Conservation (phyloP, 2,888 invertebrate species). For the Hofmannophila pseudospretella region DNA sequence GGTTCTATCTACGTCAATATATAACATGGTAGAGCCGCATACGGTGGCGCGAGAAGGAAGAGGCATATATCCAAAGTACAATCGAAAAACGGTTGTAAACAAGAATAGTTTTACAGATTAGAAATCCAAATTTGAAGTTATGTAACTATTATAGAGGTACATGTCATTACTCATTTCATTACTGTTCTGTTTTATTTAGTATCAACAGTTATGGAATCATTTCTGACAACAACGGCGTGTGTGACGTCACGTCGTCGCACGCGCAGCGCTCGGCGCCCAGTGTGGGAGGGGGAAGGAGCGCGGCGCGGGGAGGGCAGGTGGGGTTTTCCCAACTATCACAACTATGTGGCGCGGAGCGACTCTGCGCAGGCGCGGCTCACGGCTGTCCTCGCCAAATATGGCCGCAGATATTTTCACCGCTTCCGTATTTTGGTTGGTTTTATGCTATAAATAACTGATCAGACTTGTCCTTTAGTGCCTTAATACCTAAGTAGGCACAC, state of each 20-base stretch:
- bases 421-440: constrained; percentile 1
- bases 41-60: no score
- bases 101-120: no score
- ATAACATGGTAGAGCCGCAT: no score
- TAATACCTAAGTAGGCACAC: not conserved
- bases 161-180: not conserved
- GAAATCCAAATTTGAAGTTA: no score
- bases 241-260: no score
- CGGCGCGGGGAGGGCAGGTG: constrained; percentile 27
- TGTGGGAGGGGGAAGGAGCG: constrained; percentile 17
- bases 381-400: constrained; percentile 52
- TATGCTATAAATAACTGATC: not conserved
- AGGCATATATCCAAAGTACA: no score
- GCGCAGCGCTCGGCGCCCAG: no score
- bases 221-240: no score
- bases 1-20: no score
- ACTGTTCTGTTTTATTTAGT: not conserved
- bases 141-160: no score
- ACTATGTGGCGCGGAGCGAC: constrained; percentile 34
- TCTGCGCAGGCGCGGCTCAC: constrained; percentile 33
- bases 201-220: no score
- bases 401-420: constrained; percentile 18
- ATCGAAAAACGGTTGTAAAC: no score
- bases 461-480: not conserved
- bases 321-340: constrained; percentile 76